Evolutionary conservation across 2,888 invertebrate genomes (phyloP), one percentile per base, ranked within the genome.

Genomic region (Achlya flavicornis): DNA sequence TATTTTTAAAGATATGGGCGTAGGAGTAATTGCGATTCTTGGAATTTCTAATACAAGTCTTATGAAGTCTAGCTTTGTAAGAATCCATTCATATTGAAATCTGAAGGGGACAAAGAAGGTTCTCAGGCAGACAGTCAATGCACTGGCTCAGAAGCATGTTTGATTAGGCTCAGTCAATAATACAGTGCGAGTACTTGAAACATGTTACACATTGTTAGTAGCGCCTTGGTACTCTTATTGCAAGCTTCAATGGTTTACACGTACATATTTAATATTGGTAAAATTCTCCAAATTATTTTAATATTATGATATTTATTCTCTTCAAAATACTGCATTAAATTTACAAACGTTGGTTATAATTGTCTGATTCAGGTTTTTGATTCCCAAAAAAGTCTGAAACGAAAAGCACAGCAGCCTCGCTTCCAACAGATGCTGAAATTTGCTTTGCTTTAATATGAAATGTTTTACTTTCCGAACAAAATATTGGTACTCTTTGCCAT

Each of bases 401-500:
- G 63, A 58, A 63, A 41, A 63, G 58, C 57, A 61, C 41, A 63
- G 63, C 64, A 57, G 68, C 64, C 66, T 68, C 64, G 58, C 65
- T 73, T 57, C 53, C 63, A 60, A 33, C 58, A 48, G 8, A 57
- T 38, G 16, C 14, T 63, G 65, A 61, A 67, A 67, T 63, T 66
- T 67, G 65, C 63, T 32, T 64, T 62, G 59, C 65, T 66, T 43
- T 67, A 66, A 74, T 74, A 74, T 74, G 59, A 65, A 71, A 69
- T 66, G 58, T 65, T 72, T 57, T 63, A 69, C 66, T 72, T 68
- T 67, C 19, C 19, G 63, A 66, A 65, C 66, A 65, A 64, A 65
- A 74, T 66, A 65, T 68, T 69, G 58, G 63, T 71, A 64, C 76
- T 65, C 61, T 66, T 61, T 62, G 63, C 33, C 64, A 65, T 74